These are phyloP conservation scores for Bufo bufo DNA, from an alignment of 2,113 vertebrate species.

Conservation along the genomic window DNA sequence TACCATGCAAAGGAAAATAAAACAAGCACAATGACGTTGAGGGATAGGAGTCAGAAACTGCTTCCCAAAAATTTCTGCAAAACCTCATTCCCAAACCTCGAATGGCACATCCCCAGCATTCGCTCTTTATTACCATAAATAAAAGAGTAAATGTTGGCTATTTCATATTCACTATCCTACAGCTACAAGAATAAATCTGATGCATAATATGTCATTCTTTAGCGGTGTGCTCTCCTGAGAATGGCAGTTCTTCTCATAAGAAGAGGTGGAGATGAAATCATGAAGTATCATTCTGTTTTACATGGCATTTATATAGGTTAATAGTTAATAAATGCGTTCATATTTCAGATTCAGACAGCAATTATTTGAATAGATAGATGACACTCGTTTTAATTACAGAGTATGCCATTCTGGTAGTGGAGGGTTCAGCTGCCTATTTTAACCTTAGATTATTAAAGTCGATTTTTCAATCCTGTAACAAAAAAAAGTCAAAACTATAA, in stretches of 20 bases:
- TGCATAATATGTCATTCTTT: not conserved
- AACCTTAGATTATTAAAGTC: not conserved
- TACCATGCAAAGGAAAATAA: not conserved
- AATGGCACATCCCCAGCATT: not conserved
- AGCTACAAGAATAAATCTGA: not conserved
- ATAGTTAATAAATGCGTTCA: not conserved
- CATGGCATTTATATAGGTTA: constrained; percentile 13
- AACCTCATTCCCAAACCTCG: not conserved
- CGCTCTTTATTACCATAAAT: not conserved
- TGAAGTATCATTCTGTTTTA: constrained; percentile 1
- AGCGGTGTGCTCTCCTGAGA: not conserved
- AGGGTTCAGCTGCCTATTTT: not conserved
- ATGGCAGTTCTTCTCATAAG: not conserved
- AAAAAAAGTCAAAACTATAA: not conserved
- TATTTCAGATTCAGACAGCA: not conserved
- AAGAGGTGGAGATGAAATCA: constrained; percentile 5
- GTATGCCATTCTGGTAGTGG: not conserved
- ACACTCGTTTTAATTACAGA: not conserved
- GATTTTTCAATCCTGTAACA: not conserved
- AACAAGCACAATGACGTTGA: not conserved
- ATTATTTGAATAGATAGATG: not conserved
- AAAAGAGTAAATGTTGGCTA: not conserved
- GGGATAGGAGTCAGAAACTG: no score
- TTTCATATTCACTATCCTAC: not conserved
- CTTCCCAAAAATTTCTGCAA: not conserved